Conservation (phyloP, 2,888 invertebrate species). For the Conomelus anceps region DNA sequence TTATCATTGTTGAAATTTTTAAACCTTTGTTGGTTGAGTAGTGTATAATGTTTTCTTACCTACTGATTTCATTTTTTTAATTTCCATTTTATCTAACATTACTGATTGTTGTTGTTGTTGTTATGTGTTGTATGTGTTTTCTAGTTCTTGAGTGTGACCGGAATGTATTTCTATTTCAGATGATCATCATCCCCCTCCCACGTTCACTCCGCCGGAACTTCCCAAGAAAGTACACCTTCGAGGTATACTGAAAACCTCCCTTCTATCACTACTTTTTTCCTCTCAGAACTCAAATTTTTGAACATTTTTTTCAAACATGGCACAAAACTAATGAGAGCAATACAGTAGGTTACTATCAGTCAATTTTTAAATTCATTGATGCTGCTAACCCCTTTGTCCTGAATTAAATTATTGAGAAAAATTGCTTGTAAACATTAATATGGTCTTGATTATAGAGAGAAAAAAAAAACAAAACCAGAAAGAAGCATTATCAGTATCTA, state of each 20-base stretch:
- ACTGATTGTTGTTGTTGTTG: neutral
- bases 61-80: neutral
- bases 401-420: no score
- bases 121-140: neutral
- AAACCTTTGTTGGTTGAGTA: neutral
- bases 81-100: neutral
- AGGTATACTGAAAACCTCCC: constrained; percentile 52
- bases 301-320: neutral
- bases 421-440: no score
- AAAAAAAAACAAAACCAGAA: no score
- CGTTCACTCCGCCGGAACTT: constrained; percentile 98
- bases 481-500: no score
- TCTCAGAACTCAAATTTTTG: neutral
- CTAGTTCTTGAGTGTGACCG: constrained; percentile 6
- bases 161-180: constrained; percentile 62
- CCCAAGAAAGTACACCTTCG: constrained; percentile 97
- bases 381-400: no score
- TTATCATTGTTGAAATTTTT: neutral
- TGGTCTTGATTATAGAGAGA: no score
- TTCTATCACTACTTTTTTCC: neutral
- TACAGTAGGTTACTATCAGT: no score
- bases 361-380: no score
- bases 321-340: no score
- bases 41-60: neutral
- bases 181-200: constrained; percentile 95